Evolutionary conservation across 2,113 vertebrate genomes (phyloP).

Genomic region (Panthera leo): DNA sequence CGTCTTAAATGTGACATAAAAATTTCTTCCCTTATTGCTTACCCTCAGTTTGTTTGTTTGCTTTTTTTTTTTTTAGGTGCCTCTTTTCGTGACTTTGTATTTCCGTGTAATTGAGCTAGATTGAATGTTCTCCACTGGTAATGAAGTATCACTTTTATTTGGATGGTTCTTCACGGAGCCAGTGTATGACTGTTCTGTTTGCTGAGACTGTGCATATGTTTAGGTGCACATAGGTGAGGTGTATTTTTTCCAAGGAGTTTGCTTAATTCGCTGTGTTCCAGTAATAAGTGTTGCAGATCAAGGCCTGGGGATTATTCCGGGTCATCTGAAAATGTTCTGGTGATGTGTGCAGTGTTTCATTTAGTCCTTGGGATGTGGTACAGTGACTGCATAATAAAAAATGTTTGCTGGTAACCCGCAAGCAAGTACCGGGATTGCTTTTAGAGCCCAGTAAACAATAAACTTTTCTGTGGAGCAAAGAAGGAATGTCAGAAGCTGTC

Average conservation of each 20-base stretch:
- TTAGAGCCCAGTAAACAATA: neutral
- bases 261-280: neutral
- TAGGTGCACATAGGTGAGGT: neutral
- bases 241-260: neutral
- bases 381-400: neutral
- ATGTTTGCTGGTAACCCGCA: constrained; percentile 45
- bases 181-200: neutral
- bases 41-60: neutral
- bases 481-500: neutral
- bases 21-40: neutral
- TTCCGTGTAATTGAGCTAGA: neutral
- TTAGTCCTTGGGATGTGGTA: constrained; percentile 55
- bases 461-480: constrained; percentile 1
- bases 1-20: constrained; percentile 4
- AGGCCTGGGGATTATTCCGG: constrained; percentile 54
- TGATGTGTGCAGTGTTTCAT: neutral
- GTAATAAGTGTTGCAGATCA: neutral
- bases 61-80: neutral
- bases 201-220: neutral
- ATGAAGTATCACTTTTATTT: neutral
- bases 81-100: neutral
- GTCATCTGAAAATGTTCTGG: constrained; percentile 53
- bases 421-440: neutral
- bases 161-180: neutral
- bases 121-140: neutral